phyloP scores from a whole-genome alignment of 2,797 vertebrate genomes.

The Garrulus glandarius region DNA sequence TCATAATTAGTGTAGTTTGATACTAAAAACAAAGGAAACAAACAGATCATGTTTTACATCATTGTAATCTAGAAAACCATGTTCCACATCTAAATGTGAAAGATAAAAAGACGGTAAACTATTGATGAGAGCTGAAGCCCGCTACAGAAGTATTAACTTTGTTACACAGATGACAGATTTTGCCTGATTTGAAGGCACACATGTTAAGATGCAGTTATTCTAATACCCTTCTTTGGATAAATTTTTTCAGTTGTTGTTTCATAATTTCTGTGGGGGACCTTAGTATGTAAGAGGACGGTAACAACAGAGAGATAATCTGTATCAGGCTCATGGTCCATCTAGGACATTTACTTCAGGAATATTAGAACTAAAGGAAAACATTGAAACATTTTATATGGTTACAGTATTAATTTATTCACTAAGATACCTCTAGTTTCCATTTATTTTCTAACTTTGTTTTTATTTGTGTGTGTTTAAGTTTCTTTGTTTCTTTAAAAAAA shows the following conservation, averaged over 20 bases:
- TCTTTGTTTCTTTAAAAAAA: neutral
- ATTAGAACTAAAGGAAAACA: neutral
- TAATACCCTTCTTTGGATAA: neutral
- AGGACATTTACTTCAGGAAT: neutral
- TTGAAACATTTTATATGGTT: neutral
- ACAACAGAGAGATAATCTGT: neutral
- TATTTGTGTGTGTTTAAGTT: neutral
- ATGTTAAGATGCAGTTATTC: neutral
- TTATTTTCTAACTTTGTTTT: neutral
- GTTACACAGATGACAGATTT: neutral
- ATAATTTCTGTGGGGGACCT: neutral
- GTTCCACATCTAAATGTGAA: neutral
- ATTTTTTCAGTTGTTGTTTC: neutral
- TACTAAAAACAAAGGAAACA: neutral
- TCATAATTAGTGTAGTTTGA: neutral
- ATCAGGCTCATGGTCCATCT: neutral
- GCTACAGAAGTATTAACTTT: neutral
- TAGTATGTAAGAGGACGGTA: rapidly evolving
- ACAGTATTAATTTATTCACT: neutral
- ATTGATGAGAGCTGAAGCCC: neutral
- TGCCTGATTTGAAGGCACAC: neutral
- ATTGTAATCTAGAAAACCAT: neutral
- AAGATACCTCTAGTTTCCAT: neutral
- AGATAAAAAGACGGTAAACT: neutral
- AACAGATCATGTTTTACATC: neutral